Conservation (phyloP, 2,888 invertebrate genomes). For the Leptinotarsa rubiginosa region DNA sequence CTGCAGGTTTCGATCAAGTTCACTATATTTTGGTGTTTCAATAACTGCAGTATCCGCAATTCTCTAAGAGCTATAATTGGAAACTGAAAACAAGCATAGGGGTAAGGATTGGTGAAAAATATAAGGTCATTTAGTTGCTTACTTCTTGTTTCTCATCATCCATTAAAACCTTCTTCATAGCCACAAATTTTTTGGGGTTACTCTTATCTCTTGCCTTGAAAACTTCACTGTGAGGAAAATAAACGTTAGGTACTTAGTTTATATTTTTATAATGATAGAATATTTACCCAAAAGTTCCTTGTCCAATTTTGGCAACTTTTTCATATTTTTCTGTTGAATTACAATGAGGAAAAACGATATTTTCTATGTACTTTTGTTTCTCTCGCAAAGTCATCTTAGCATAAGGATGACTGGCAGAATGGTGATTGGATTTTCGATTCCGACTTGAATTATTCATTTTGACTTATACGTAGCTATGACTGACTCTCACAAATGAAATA, state of each 20-base stretch:
- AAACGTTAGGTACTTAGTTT: no score
- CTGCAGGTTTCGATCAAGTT: constrained; percentile 97
- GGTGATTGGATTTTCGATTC: constrained; percentile 45
- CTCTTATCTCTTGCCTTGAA: constrained; percentile 94
- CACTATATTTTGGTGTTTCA: constrained; percentile 98
- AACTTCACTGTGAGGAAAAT: constrained; percentile 80
- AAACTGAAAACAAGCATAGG: constrained; percentile 73
- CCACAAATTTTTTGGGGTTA: constrained; percentile 90
- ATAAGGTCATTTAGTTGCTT: constrained; percentile 55
- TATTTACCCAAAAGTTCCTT: constrained; percentile 94
- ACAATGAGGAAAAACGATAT: constrained; percentile 86
- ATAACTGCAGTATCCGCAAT: constrained; percentile 92
- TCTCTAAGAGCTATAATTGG: constrained; percentile 98
- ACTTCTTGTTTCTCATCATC: constrained; percentile 99
- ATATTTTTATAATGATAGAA: background rate
- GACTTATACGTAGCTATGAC: background rate
- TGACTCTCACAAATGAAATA: no score
- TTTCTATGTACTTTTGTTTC: constrained; percentile 76
- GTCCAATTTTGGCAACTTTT: constrained; percentile 97
- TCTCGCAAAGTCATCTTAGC: constrained; percentile 63
- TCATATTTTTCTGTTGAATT: constrained; percentile 95
- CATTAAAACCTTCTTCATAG: constrained; percentile 99
- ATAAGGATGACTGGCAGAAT: constrained; percentile 50
- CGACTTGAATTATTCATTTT: constrained; percentile 21
- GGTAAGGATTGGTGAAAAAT: no score